Base-by-base conservation (phyloP, 35 echinoderm and acorn worm species). In the Hemicentrotus pulcherrimus region DNA sequence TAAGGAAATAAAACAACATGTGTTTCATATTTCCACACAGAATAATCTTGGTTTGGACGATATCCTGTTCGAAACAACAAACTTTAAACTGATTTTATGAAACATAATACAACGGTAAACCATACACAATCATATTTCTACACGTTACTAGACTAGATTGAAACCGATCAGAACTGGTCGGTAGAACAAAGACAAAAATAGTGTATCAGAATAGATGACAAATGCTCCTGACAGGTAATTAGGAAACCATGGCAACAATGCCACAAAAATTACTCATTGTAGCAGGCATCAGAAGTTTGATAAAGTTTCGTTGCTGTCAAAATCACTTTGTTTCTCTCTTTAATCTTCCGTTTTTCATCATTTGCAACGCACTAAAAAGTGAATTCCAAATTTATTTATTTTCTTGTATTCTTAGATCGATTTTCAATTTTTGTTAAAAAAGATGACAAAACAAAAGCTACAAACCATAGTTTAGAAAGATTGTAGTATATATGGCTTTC, bases 241-340 rank as follows among this genome's bases (percentile, higher is more conserved):
- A 78, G 19, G 22, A 78, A 78, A 78, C 65, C 65, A 78, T 78
- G 65, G 65, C 65, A 78, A 78, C 65, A n/a, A 78, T 78, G 65
- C 65, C 65, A 78, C 22, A 78, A 78, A 78, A 78, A 78, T 78
- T 78, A 78, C 65, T 78, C 65, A 78, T n/a, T 78, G 65, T 78
- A 28, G n/a, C 65, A 78, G 65, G 65, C 65, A 78, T 18, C 19
- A 78, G 22, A 78, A 24, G 7, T 78, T 78, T 78, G 65, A 78
- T n/a, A 18, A 78, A 78, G 22, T 78, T 78, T 78, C 65, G 65
- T 78, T 78, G 19, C 65, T 78, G 65, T 78, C 65, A 78, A 78
- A n/a, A 78, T 78, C 65, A 78, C 65, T 78, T n/a, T 70, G 18
- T 70, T 70, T 6, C 18, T 2, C 59, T 28, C 61, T 70, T 19